Evolutionary conservation across 2,797 vertebrate genomes (phyloP).

Genomic region (Microctenopoma stevenorrisi): DNA sequence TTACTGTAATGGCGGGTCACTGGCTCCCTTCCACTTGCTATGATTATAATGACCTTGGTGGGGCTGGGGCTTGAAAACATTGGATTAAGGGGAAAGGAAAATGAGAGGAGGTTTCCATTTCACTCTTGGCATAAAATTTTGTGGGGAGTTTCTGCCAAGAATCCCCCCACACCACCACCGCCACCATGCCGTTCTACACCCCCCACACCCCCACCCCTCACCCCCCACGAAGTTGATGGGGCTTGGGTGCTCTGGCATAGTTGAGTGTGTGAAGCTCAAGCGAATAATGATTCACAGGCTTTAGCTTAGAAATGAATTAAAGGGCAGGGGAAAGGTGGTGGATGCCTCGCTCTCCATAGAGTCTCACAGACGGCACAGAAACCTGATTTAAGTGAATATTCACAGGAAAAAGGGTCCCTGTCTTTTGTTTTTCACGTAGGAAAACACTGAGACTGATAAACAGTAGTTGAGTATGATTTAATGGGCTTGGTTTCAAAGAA

Average conservation of each 20-base stretch:
- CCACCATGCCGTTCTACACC: conserved; percentile 27
- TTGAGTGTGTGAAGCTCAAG: conserved; percentile 75
- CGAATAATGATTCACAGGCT: conserved; percentile 82
- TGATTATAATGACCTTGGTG: conserved; percentile 89
- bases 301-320: conserved; percentile 83
- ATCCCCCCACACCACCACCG: conserved; percentile 55
- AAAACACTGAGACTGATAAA: conserved; percentile 41
- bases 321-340: conserved; percentile 75
- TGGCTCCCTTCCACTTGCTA: conserved; percentile 86
- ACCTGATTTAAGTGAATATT: conserved; percentile 27
- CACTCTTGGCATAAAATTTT: conserved; percentile 85
- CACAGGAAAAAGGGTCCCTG: conserved; percentile 4
- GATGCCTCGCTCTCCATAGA: conserved; percentile 50
- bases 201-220: conserved; percentile 8
- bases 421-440: conserved; percentile 46
- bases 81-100: conserved; percentile 88
- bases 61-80: conserved; percentile 86
- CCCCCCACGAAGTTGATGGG: conserved; percentile 65
- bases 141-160: conserved; percentile 83
- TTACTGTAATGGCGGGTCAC: conserved; percentile 84
- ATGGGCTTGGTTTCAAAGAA: conserved; percentile 54
- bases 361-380: conserved; percentile 47
- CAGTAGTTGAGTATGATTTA: conserved; percentile 55
- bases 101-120: conserved; percentile 89
- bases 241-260: conserved; percentile 69